Base-by-base conservation (phyloP, 2,113 vertebrate genomes). In the Chaetorhynchus papuensis region DNA sequence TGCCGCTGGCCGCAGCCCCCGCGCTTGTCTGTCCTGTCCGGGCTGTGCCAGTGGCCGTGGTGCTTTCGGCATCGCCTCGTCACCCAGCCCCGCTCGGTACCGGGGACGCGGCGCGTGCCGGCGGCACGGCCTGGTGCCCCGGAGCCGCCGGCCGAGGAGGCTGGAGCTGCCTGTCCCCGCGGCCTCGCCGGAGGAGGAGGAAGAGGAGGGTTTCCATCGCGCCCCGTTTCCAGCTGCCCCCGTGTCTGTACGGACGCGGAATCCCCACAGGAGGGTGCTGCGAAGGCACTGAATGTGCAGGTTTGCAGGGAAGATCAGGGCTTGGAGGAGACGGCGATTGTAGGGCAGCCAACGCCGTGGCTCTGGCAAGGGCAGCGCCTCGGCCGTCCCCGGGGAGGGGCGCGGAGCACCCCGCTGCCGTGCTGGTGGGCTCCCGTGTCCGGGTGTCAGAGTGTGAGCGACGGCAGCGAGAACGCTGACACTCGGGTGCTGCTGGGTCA, bases 181-280 rank as follows among this genome's bases (percentile, higher is more conserved):
- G 3, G 23, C 52, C 2, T 22, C 31, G 13, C 69, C 4, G 9
- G 30, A 69, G 44, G 24, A 63, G 49, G 64, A 80, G 45, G 89
- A 81, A 7, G 72, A 79, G 30, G 69, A 68, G 57, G 52, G 27
- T 63, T 93, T 76, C 35, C 71, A 42, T 52, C 13, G 44, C 9
- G 47, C 72, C 89, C 70, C 66, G 27, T 50, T 50, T 47, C 45
- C 63, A 90, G 87, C 95, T 95, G 79, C 94, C 94, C 95, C 96
- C 21, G 35, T 42, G 85, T 90, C 57, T 95, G 94, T 90, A 92
- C 1, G 92, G 78, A 91, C 95, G 9, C 85, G 8, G 88, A 92
- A 94, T 94, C 94, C 95, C 96, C 95, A 92, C 95, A 94, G 95
- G 95, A 95, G 94, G 95, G 94, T 94, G 95, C 95, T 97, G 88